Base-by-base conservation (phyloP, 2,113 vertebrate species). In the Emydocephalus ijimae region DNA sequence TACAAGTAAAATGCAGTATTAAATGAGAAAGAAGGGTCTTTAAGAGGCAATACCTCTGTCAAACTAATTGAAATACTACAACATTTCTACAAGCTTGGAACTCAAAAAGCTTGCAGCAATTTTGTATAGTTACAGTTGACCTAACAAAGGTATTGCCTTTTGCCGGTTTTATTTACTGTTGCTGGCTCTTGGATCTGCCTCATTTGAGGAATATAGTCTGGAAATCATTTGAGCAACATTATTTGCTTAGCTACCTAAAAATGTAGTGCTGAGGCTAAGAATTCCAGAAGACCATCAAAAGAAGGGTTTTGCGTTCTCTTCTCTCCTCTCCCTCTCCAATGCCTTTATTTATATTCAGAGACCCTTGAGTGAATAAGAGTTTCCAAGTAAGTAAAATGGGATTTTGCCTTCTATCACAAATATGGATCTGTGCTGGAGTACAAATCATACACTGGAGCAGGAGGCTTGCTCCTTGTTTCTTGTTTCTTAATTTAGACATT, bases 401-500 rank as follows among this genome's bases (percentile, higher is more conserved):
- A 45, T 11, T 11, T 48, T 85, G 87, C 21, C 6, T 26, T 48
- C 59, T 26, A 3, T 15, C 86, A 54, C 85, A 48, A 88, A 48
- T 87, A 48, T 43, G 74, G 87, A 56, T 92, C 29, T 92, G 59
- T 45, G 34, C 91, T 54, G n/a, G 26, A 56, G 29, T 39, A 29
- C 20, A 14, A 29, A 81, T 26, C 10, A 48, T 24, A 24, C 43
- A 74, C 23, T 89, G 23, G 64, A 90, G 89, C 1, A 43, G 57
- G 54, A 81, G 81, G 90, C 56, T 88, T 0, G 0, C 10, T 64
- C 20, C 6, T 90, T 90, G 48, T 54, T 88, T 55, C 91, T 26
- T 14, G 6, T 14, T 55, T 95, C 93, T 48, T 93, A 92, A 0
- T 93, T 88, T 94, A 93, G 95, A 95, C 43, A 92, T 93, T 29